Percentiles rank a stretch among this genome's conserved stretches.
These are phyloP conservation scores for Dufourea novaeangliae DNA, from an alignment of 1,140 invertebrate genomes.

Conservation along the genomic window DNA sequence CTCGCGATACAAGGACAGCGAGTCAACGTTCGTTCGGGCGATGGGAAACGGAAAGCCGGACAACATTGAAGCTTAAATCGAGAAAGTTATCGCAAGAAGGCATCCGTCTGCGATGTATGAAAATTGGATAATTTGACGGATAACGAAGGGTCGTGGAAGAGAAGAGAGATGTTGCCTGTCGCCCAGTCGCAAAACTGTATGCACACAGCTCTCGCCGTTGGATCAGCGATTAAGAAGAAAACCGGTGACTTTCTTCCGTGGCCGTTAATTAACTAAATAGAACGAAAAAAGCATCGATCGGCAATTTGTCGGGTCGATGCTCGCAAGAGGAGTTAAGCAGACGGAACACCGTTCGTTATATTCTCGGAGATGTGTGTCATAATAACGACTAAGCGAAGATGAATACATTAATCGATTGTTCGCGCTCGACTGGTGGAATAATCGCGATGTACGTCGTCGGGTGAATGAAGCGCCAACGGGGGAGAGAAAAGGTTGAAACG, in stretches of 20 bases:
- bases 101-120: too few species aligned
- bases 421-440: conserved; percentile 52
- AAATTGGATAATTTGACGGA: too few species aligned
- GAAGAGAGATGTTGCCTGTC: neutral
- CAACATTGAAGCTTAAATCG: too few species aligned
- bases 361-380: neutral
- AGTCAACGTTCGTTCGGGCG: too few species aligned
- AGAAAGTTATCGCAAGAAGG: too few species aligned
- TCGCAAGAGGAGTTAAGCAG: conserved; percentile 1
- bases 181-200: too few species aligned
- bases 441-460: conserved; percentile 50
- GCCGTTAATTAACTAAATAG: conserved; percentile 21
- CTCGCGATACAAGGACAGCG: neutral
- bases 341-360: neutral
- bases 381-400: conserved; percentile 18
- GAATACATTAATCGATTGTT: conserved; percentile 47
- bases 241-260: neutral
- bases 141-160: too few species aligned
- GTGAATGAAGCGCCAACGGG: conserved; percentile 24
- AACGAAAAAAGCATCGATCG: conserved; percentile 1
- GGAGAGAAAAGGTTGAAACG: conserved; percentile 15
- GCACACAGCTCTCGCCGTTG: too few species aligned
- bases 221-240: neutral
- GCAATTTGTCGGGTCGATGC: neutral
- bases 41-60: too few species aligned